These are phyloP conservation scores for Panorpa germanica DNA, from an alignment of 2,888 invertebrate genomes.

Conservation along the genomic window DNA sequence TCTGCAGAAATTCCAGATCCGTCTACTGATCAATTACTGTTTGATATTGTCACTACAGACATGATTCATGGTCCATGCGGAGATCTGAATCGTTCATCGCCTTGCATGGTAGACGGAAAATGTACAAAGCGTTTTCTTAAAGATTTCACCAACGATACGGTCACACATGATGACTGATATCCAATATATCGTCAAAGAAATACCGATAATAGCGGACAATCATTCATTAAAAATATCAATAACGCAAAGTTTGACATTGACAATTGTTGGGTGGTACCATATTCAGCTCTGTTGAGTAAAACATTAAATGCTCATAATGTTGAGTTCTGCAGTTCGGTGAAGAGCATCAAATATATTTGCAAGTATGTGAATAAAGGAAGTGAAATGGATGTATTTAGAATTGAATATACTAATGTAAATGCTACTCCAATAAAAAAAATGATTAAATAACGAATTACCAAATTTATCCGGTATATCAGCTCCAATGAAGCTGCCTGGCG, in stretches of 20 bases:
- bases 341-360: too few relatives aligned
- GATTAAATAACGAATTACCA: too few relatives aligned
- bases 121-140: slow-evolving; percentile 19
- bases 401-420: too few relatives aligned
- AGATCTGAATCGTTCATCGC: slow-evolving; percentile 13
- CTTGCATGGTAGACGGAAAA: slow-evolving; percentile 18
- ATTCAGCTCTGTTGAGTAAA: slow-evolving; percentile 12
- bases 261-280: slow-evolving; percentile 16
- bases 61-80: slow-evolving; percentile 21
- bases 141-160: slow-evolving; percentile 15
- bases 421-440: too few relatives aligned
- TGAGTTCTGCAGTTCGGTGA: too few relatives aligned
- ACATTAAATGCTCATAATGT: too few relatives aligned
- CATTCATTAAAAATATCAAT: slow-evolving; percentile 11
- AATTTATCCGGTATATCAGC: too few relatives aligned
- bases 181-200: slow-evolving; percentile 17
- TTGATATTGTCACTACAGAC: slow-evolving; percentile 15
- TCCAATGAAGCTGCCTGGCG: too few relatives aligned
- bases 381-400: too few relatives aligned
- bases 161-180: slow-evolving; percentile 19
- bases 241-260: slow-evolving; percentile 12
- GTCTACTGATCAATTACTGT: slow-evolving; percentile 12
- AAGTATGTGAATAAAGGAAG: too few relatives aligned
- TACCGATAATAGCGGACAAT: slow-evolving; percentile 14
- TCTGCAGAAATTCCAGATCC: slow-evolving; percentile 15